phyloP scores from a whole-genome alignment of 2,888 invertebrate species.

The Chironomus riparius region DNA sequence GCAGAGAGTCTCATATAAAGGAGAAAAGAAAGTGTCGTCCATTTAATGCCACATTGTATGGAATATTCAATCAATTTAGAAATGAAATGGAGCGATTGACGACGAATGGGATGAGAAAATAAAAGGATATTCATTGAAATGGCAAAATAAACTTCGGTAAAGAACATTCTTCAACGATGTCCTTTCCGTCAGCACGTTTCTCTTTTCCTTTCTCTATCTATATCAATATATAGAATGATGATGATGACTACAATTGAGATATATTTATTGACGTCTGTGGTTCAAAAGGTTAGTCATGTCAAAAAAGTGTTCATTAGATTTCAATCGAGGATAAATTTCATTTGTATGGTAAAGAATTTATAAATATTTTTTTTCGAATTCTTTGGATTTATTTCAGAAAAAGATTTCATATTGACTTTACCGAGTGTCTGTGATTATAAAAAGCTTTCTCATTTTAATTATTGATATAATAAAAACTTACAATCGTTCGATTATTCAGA shows the following conservation, averaged over 20 bases:
- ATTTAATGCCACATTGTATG: slow-evolving; percentile 9
- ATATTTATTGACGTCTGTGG: background rate
- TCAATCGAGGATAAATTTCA: too few species aligned
- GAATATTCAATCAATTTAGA: slow-evolving; percentile 20
- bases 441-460: too few species aligned
- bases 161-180: background rate
- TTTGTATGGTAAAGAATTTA: too few species aligned
- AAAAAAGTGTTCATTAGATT: background rate
- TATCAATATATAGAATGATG: background rate
- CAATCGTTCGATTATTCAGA: too few species aligned
- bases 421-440: too few species aligned
- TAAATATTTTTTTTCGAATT: too few species aligned
- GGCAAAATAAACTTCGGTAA: background rate
- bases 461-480: too few species aligned
- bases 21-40: slow-evolving; percentile 7
- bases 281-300: slow-evolving; percentile 2
- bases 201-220: background rate
- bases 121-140: background rate
- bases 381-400: too few species aligned
- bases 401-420: too few species aligned
- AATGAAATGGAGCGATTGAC: slow-evolving; percentile 6
- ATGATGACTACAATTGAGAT: background rate
- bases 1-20: background rate
- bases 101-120: too few species aligned
- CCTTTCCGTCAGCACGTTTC: background rate